Conservation (phyloP, 2,888 invertebrate genomes). For the Agriopis leucophaearia region DNA sequence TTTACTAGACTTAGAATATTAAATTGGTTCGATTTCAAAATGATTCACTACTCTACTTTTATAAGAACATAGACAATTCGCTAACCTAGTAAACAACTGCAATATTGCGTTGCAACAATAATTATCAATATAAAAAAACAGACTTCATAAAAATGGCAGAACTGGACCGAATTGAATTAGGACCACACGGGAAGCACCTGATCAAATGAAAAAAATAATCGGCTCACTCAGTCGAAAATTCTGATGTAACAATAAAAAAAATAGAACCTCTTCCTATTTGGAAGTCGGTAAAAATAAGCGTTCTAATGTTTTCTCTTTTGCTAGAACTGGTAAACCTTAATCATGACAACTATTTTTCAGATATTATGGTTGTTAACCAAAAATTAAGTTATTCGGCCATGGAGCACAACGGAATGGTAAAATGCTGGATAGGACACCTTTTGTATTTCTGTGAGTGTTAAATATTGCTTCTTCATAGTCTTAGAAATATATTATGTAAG, state of each 20-base stretch:
- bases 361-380: slow-evolving; percentile 70
- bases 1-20: background rate
- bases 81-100: background rate
- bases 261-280: too few species aligned
- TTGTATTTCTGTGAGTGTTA: slow-evolving; percentile 54
- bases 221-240: too few species aligned
- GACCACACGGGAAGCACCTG: too few species aligned
- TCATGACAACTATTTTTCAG: slow-evolving; percentile 57
- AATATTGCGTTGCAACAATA: too few species aligned
- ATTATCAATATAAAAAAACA: too few species aligned
- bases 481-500: background rate
- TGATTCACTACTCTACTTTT: background rate
- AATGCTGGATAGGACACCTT: slow-evolving; percentile 71
- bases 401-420: slow-evolving; percentile 60
- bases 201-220: too few species aligned
- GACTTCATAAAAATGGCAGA: too few species aligned
- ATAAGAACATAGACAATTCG: background rate
- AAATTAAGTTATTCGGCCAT: slow-evolving; percentile 66
- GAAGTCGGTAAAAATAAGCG: background rate
- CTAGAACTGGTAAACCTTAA: background rate
- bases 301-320: background rate
- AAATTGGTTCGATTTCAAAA: background rate
- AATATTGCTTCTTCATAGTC: background rate
- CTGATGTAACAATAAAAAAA: too few species aligned
- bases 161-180: too few species aligned